A percentile compares a stretch with the other conserved stretches of the same genome.
Conservation (phyloP, 2,113 vertebrate species). For the Malurus elegans region DNA sequence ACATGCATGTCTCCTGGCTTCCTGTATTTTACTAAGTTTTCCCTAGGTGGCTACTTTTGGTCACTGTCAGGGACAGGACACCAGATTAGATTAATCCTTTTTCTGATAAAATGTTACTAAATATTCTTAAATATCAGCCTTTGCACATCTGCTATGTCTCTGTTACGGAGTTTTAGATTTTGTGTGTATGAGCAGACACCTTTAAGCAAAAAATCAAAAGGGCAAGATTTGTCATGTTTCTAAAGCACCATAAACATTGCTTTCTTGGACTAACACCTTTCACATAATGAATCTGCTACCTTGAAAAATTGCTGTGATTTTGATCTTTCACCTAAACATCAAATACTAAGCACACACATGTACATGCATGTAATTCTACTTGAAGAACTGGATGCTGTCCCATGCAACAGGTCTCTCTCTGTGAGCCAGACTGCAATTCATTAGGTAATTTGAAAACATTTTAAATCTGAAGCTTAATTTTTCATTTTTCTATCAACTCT, state of each 20-base stretch:
- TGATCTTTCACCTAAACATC: not conserved
- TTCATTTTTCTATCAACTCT: not conserved
- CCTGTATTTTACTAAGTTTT: not conserved
- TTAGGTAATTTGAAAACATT: not conserved
- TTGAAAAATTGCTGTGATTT: not conserved
- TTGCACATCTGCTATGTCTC: not conserved
- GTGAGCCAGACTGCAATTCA: not conserved
- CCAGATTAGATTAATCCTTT: not conserved
- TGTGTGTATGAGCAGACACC: not conserved
- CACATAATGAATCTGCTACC: fast-evolving
- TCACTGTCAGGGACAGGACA: not conserved
- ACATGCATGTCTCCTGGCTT: not conserved
- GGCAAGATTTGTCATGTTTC: not conserved
- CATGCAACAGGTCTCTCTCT: not conserved
- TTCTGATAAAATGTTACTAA: not conserved
- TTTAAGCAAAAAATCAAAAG: not conserved
- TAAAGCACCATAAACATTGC: not conserved
- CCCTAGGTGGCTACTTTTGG: not conserved
- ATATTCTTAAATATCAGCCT: not conserved
- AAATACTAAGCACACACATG: not conserved
- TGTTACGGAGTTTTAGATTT: not conserved
- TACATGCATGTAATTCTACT: not conserved
- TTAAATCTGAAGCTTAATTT: not conserved
- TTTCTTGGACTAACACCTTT: not conserved
- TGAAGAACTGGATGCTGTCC: not conserved